These are phyloP conservation scores for Acipenser oxyrinchus DNA, from an alignment of 2,797 vertebrate species.

Conservation along the genomic window DNA sequence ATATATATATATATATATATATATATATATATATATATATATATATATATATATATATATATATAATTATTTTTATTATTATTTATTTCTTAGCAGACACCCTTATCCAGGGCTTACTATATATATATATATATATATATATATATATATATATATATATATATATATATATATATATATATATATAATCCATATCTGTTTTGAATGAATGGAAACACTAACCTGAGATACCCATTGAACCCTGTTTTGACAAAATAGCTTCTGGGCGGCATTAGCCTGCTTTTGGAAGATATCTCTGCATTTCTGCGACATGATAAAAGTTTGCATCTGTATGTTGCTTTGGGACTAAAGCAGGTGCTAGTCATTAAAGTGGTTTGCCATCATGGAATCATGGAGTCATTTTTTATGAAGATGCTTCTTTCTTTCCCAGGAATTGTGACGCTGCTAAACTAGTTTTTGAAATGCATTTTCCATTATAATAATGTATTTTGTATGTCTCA, in stretches of 20 bases:
- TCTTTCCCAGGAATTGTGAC: constrained; percentile 47
- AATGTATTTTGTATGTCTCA: constrained; percentile 64
- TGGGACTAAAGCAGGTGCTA: constrained; percentile 75
- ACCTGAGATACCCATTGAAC: constrained; percentile 55
- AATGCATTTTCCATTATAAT: constrained; percentile 65
- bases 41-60: too few species aligned
- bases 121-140: too few species aligned
- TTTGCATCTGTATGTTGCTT: constrained; percentile 72
- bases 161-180: too few species aligned
- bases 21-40: too few species aligned
- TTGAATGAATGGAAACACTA: constrained; percentile 71
- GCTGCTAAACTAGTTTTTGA: constrained; percentile 40
- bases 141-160: too few species aligned
- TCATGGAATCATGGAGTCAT: constrained; percentile 68
- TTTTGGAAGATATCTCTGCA: constrained; percentile 45
- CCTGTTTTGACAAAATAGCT: constrained; percentile 66
- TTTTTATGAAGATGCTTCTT: not conserved
- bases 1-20: too few species aligned
- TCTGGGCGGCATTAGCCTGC: constrained; percentile 59
- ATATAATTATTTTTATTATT: too few species aligned
- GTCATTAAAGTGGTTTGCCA: constrained; percentile 79
- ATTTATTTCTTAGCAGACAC: too few species aligned
- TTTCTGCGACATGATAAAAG: constrained; percentile 56
- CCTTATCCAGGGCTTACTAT: too few species aligned
- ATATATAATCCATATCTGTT: too few species aligned